Conservation (phyloP, 1,140 invertebrate species). For the Helicoverpa zea region DNA sequence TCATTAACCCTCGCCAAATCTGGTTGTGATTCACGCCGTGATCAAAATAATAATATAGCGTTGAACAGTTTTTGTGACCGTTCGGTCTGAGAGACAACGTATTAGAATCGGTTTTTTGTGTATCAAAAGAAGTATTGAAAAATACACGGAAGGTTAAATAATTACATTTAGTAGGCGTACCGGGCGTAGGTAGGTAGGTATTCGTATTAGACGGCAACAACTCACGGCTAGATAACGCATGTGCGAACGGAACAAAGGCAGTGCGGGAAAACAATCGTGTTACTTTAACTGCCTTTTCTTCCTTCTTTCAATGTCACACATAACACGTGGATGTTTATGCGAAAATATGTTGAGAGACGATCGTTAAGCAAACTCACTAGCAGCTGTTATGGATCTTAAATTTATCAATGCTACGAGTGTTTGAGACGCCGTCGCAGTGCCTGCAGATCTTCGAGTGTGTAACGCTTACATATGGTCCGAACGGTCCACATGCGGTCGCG, state of each 20-base stretch:
- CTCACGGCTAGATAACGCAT: constrained; percentile 51
- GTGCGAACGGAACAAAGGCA: constrained; percentile 53
- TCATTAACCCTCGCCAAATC: constrained; percentile 85
- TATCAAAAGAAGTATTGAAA: constrained; percentile 60
- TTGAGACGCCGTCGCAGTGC: constrained; percentile 13
- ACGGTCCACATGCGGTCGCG: constrained; percentile 63
- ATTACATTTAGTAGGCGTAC: constrained; percentile 64
- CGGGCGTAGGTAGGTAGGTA: constrained; percentile 54
- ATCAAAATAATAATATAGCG: constrained; percentile 83
- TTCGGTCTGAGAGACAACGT: constrained; percentile 69
- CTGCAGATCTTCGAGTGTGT: constrained; percentile 47
- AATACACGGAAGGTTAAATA: constrained; percentile 71
- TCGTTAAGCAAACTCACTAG: not conserved
- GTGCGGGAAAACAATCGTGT: constrained; percentile 45
- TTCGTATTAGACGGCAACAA: constrained; percentile 24
- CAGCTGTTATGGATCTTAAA: constrained; percentile 19
- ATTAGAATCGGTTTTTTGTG: constrained; percentile 75
- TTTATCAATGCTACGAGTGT: constrained; percentile 32
- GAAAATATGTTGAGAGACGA: constrained; percentile 24
- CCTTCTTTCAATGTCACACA: constrained; percentile 57
- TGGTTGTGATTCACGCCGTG: constrained; percentile 84
- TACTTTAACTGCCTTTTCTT: constrained; percentile 50
- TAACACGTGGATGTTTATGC: constrained; percentile 29
- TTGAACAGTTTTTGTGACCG: constrained; percentile 82
- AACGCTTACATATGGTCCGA: constrained; percentile 56